Base-by-base conservation (phyloP, 2,113 vertebrate genomes). In the Perca schrenkii region DNA sequence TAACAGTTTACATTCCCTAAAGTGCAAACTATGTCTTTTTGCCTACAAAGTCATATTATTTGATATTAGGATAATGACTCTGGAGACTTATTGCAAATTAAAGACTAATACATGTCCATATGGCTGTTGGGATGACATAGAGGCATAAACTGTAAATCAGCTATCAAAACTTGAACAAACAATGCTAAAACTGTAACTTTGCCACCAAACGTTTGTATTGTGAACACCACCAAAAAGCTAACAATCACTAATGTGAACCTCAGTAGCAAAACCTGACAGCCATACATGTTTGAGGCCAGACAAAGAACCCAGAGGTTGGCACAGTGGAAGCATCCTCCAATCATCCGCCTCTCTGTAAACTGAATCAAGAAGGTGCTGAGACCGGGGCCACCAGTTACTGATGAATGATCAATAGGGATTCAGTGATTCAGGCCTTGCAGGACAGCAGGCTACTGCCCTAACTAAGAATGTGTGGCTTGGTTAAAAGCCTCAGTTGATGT, bases 381-480 rank as follows among this genome's bases (percentile, higher is more conserved):
- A 85, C 22, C 58, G 1, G 14, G 34, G 61, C 69, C 17, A 62
- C 74, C 70, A 50, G 53, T 70, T 57, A 52, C 57, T 74, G 82
- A 78, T 65, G 28, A 77, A 77, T 86, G 82, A 91, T 92, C 89
- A 84, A 80, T 86, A 70, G 72, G 28, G 74, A 73, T 73, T 82
- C 60, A 68, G 43, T 50, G 66, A 75, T 70, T 80, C 79, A 66
- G 83, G 64, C 63, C 53, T 82, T 53, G 43, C 71, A 17, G 80
- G 80, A 76, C 74, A 80, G 77, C 81, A 67, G 53, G 60, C 80
- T 81, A n/a, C 52, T 6, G 62, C 63, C 47, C 49, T 14, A 22
- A 56, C 13, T 46, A 52, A 65, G 74, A 67, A 71, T 56, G 67
- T 69, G 63, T 46, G 81, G 62, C 75, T 84, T 68, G n/a, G 66